Conservation (phyloP, 2,113 vertebrate genomes). For the Corythornis cristatus region DNA sequence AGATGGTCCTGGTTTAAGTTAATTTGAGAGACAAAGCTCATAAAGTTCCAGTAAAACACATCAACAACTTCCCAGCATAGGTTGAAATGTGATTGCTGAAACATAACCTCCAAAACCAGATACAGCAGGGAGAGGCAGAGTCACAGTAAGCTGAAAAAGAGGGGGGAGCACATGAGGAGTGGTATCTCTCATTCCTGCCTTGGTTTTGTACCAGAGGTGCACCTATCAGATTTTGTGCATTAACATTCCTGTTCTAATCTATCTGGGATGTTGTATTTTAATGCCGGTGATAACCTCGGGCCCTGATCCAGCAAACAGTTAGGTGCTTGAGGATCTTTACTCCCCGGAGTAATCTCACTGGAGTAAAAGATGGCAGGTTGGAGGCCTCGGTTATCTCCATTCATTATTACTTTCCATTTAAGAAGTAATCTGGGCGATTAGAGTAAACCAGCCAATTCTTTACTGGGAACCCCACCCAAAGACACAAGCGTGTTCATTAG, state of each 20-base stretch:
- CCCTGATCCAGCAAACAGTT: constrained; percentile 4
- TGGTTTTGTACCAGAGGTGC: not conserved
- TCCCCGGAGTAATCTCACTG: constrained; percentile 49
- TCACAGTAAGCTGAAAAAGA: constrained; percentile 50
- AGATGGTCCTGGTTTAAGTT: constrained; percentile 71
- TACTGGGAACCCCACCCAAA: constrained; percentile 39
- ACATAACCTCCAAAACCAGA: constrained; percentile 60
- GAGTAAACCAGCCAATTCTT: constrained; percentile 55
- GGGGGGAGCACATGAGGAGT: not conserved
- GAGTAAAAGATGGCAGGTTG: constrained; percentile 62
- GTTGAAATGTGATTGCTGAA: constrained; percentile 44
- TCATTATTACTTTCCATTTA: constrained; percentile 64
- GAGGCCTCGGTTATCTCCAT: constrained; percentile 49
- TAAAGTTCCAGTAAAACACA: constrained; percentile 67
- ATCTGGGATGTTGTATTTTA: constrained; percentile 42
- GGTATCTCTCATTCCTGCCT: constrained; percentile 27
- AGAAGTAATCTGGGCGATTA: constrained; percentile 53
- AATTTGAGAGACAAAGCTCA: constrained; percentile 68
- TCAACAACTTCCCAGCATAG: constrained; percentile 63
- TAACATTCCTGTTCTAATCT: constrained; percentile 66
- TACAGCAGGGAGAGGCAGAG: constrained; percentile 18
- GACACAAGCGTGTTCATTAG: constrained; percentile 19
- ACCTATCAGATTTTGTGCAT: constrained; percentile 58
- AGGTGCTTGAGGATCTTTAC: constrained; percentile 9
- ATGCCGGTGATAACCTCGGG: constrained; percentile 48